Evolutionary conservation across 2,113 vertebrate species (phyloP).

Genomic region (Heterochromis multidens): DNA sequence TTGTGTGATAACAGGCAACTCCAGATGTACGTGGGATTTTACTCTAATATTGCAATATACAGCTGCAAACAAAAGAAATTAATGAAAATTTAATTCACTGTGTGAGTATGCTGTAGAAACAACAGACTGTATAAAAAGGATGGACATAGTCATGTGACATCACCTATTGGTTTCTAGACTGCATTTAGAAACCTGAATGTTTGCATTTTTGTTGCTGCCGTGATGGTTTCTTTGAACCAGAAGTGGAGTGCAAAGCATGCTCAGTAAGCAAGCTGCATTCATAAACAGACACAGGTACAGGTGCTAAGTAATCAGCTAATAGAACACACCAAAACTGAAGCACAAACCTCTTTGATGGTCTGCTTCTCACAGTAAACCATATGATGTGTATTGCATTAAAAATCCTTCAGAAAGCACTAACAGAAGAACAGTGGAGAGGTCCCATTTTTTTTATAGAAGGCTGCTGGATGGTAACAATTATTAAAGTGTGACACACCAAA

Average conservation of each 20-base stretch:
- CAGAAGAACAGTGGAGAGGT: not conserved
- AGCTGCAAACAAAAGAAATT: too few relatives aligned
- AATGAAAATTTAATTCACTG: not conserved
- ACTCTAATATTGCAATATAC: too few relatives aligned
- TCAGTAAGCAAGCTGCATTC: too few relatives aligned
- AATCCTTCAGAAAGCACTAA: not conserved
- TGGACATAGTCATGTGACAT: not conserved
- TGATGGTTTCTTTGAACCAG: too few relatives aligned
- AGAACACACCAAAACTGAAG: not conserved
- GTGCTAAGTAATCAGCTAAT: not conserved
- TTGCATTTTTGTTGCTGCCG: too few relatives aligned
- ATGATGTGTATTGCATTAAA: not conserved
- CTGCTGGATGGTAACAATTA: not conserved
- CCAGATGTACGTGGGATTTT: too few relatives aligned
- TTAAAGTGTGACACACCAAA: not conserved
- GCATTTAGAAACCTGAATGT: too few relatives aligned
- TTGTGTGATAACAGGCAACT: too few relatives aligned
- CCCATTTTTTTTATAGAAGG: not conserved
- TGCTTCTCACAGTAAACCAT: not conserved
- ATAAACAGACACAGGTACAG: not conserved
- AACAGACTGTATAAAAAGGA: not conserved
- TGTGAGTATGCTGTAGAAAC: not conserved
- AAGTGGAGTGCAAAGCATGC: too few relatives aligned
- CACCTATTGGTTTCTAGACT: not conserved
- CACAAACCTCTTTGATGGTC: not conserved